Evolutionary conservation across 2,888 invertebrate genomes (phyloP).

Genomic region (Dermolepida albohirtum): DNA sequence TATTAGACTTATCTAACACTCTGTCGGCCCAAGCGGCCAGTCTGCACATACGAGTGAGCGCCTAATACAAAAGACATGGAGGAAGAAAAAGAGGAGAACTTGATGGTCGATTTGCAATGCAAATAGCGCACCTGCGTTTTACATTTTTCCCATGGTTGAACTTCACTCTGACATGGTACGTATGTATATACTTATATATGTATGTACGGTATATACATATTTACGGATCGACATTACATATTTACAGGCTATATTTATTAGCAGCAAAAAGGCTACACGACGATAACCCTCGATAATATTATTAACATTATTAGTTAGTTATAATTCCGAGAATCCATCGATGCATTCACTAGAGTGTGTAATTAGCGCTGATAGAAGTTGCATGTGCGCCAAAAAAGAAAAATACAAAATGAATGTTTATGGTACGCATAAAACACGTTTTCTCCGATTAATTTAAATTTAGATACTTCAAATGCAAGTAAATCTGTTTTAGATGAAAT

Average conservation of each 20-base stretch:
- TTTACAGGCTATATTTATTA: constrained; percentile 62
- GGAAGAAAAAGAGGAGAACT: constrained; percentile 1
- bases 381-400: constrained; percentile 1
- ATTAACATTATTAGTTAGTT: constrained; percentile 29
- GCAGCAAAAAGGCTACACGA: constrained; percentile 46
- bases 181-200: constrained; percentile 38
- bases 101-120: constrained; percentile 62
- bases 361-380: constrained; percentile 22
- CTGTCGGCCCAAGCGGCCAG: no score
- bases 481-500: no score
- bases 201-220: constrained; percentile 48
- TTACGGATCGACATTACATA: constrained; percentile 54
- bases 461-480: no score
- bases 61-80: not conserved
- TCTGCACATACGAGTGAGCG: not conserved
- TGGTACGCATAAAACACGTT: no score
- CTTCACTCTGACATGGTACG: constrained; percentile 46
- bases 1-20: no score
- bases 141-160: constrained; percentile 61
- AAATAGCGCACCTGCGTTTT: constrained; percentile 65
- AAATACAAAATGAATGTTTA: constrained; percentile 5
- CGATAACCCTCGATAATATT: constrained; percentile 24
- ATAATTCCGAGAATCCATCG: constrained; percentile 14
- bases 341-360: constrained; percentile 18
- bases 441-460: no score